Conservation (phyloP, 2,797 vertebrate genomes). For the Eulemur coronatus region DNA sequence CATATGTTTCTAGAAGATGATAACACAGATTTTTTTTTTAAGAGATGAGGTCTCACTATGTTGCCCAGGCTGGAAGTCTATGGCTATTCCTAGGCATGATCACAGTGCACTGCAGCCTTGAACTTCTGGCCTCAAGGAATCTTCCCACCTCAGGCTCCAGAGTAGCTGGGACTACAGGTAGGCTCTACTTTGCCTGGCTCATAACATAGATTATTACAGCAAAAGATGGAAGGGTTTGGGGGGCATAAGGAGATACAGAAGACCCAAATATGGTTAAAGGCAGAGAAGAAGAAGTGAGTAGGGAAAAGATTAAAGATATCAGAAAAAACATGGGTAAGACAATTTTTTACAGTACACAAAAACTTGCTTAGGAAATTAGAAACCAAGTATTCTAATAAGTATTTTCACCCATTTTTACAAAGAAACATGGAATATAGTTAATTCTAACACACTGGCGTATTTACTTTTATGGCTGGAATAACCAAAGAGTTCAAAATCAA, state of each 20-base stretch:
- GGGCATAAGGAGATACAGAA: not conserved
- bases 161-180: not conserved
- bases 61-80: not conserved
- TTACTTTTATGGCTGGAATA: constrained; percentile 7
- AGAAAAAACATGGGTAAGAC: not conserved
- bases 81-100: not conserved
- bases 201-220: not conserved
- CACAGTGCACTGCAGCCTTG: too few species aligned
- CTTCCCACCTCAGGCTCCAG: not conserved
- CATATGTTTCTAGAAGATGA: not conserved
- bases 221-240: not conserved
- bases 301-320: not conserved
- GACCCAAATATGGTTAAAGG: not conserved
- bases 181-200: not conserved
- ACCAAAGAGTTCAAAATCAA: not conserved
- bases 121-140: not conserved
- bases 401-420: constrained; percentile 24
- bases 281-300: not conserved
- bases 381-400: not conserved
- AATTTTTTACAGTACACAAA: not conserved
- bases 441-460: constrained; percentile 19
- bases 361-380: constrained; percentile 2
- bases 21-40: not conserved
- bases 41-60: not conserved
- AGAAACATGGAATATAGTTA: not conserved